Conservation (phyloP, 2,113 vertebrate genomes). For the Gasterosteus aculeatus region DNA sequence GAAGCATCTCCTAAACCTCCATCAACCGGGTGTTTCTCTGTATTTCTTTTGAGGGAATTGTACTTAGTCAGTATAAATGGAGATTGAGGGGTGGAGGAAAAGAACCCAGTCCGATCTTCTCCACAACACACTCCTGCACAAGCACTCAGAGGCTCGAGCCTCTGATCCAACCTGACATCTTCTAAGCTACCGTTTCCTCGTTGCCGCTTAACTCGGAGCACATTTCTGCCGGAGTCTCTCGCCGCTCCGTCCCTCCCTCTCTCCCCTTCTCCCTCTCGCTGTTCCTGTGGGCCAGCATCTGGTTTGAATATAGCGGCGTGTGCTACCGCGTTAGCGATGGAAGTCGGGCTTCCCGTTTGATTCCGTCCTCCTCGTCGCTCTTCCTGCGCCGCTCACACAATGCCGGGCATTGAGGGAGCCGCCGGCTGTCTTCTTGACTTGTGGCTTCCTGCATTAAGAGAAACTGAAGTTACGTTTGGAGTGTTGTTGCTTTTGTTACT, state of each 20-base stretch:
- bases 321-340: slow-evolving; percentile 81
- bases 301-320: slow-evolving; percentile 86
- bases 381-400: slow-evolving; percentile 62
- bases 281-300: slow-evolving; percentile 74
- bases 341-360: slow-evolving; percentile 72
- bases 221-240: slow-evolving; percentile 76
- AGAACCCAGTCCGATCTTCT: slow-evolving; percentile 28
- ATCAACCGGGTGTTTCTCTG: background rate
- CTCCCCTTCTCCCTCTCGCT: slow-evolving; percentile 38
- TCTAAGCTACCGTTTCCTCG: slow-evolving; percentile 89
- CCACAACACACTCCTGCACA: slow-evolving; percentile 21
- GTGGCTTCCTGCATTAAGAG: slow-evolving; percentile 1
- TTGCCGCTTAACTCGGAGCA: slow-evolving; percentile 86
- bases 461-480: background rate
- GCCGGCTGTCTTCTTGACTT: slow-evolving; percentile 28
- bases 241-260: slow-evolving; percentile 41
- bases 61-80: background rate
- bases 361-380: slow-evolving; percentile 42
- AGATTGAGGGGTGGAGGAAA: background rate
- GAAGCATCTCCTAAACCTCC: background rate
- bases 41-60: background rate
- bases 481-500: slow-evolving; percentile 11
- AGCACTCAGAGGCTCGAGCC: slow-evolving; percentile 64
- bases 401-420: slow-evolving; percentile 42
- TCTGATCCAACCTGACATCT: slow-evolving; percentile 88